Conservation (phyloP, 2,113 vertebrate species). For the Etheostoma spectabile region DNA sequence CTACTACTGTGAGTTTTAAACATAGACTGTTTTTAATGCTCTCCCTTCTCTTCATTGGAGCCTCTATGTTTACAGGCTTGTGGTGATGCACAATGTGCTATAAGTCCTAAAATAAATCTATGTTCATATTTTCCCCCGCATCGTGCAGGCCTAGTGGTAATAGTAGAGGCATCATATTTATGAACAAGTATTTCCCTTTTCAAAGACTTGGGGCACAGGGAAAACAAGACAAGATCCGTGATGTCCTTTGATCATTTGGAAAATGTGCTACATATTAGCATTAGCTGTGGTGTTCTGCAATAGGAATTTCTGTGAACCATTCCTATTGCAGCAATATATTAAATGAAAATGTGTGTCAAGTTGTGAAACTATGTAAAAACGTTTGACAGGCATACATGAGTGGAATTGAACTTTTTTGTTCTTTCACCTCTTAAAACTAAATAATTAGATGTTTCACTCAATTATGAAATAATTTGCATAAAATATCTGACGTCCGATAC, state of each 20-base stretch:
- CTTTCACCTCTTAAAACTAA: background rate
- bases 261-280: background rate
- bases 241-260: conserved; percentile 5
- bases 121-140: too few relatives aligned
- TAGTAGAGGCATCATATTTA: background rate
- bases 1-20: too few relatives aligned
- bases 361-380: background rate
- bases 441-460: background rate
- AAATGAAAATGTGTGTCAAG: background rate
- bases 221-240: background rate
- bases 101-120: too few relatives aligned
- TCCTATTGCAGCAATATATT: background rate
- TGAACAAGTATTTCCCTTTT: background rate
- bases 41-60: too few relatives aligned
- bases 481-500: too few relatives aligned
- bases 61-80: too few relatives aligned
- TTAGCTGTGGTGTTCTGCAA: background rate
- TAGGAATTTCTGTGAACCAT: background rate
- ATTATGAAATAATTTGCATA: too few relatives aligned
- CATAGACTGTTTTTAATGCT: too few relatives aligned
- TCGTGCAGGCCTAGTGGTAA: background rate
- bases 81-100: too few relatives aligned
- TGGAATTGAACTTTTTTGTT: background rate
- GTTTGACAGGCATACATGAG: background rate
- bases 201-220: background rate